These are phyloP conservation scores for Erythrolamprus reginae DNA, from an alignment of 2,113 vertebrate genomes.

Conservation along the genomic window DNA sequence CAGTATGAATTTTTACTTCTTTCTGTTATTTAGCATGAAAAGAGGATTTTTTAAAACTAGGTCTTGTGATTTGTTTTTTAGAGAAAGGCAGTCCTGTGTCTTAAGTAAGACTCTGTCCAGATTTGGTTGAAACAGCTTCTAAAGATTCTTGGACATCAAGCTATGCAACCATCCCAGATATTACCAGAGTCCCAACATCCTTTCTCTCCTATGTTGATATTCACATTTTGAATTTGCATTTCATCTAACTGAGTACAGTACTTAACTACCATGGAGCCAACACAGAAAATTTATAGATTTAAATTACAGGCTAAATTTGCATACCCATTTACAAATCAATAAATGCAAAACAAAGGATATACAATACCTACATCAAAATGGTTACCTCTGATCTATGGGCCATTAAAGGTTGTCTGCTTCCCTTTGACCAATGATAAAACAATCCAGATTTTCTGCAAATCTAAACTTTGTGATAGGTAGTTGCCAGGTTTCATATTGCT, in stretches of 20 bases:
- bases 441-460: not conserved
- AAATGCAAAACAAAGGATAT: not conserved
- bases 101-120: not conserved
- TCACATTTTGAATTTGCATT: not conserved
- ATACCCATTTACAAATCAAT: not conserved
- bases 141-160: not conserved
- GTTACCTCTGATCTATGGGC: not conserved
- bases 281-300: not conserved
- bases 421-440: not conserved
- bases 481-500: not conserved
- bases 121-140: not conserved
- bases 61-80: not conserved
- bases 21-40: not conserved
- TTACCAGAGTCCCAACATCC: not conserved
- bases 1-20: not conserved
- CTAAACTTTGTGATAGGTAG: not conserved
- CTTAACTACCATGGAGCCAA: not conserved
- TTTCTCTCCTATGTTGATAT: not conserved
- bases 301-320: not conserved
- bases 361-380: not conserved
- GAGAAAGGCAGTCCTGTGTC: not conserved
- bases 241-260: not conserved
- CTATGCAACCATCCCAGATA: too few species aligned
- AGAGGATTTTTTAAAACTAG: not conserved
- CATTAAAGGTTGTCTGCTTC: not conserved